Percentiles rank a stretch among this genome's conserved stretches.
These are phyloP conservation scores for Parasteatoda lunata DNA, from an alignment of 2,888 invertebrate species.

Conservation along the genomic window DNA sequence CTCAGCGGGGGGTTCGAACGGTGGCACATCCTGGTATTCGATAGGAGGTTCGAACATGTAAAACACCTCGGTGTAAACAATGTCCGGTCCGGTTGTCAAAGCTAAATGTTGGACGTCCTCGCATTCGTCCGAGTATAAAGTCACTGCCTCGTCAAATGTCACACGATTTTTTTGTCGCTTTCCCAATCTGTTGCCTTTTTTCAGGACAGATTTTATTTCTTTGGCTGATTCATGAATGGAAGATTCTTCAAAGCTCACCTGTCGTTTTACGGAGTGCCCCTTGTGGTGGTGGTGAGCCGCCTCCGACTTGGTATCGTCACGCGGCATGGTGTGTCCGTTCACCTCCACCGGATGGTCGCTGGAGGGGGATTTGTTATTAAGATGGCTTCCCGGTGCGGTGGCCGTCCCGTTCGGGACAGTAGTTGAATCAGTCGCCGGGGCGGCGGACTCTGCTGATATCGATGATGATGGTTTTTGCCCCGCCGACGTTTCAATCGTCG, in stretches of 20 bases:
- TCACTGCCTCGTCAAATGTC: constrained; percentile 70
- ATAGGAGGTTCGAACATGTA: constrained; percentile 71
- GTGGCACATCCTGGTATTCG: constrained; percentile 69
- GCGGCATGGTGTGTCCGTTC: constrained; percentile 14
- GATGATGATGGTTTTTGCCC: not conserved
- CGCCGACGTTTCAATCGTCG: constrained; percentile 15
- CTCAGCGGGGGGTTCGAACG: constrained; percentile 70
- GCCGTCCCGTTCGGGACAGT: not conserved
- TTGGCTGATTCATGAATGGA: not conserved
- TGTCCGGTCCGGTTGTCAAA: constrained; percentile 67
- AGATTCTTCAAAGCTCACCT: constrained; percentile 40
- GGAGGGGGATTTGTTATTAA: not conserved
- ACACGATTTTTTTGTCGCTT: constrained; percentile 55
- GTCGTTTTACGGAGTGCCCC: constrained; percentile 42
- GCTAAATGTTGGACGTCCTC: constrained; percentile 68
- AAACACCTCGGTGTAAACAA: constrained; percentile 67
- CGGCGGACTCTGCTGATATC: not conserved
- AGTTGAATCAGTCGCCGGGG: not conserved
- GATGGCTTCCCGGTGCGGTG: constrained; percentile 9
- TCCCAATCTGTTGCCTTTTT: constrained; percentile 16
- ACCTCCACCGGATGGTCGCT: constrained; percentile 17
- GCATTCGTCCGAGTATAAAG: constrained; percentile 70
- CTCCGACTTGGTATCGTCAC: not conserved
- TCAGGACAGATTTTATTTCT: constrained; percentile 53
- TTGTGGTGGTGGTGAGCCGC: not conserved